Evolutionary conservation across 2,113 vertebrate genomes (phyloP), one percentile per base, ranked within the genome.

Genomic region (Erythrocercus mccallii): DNA sequence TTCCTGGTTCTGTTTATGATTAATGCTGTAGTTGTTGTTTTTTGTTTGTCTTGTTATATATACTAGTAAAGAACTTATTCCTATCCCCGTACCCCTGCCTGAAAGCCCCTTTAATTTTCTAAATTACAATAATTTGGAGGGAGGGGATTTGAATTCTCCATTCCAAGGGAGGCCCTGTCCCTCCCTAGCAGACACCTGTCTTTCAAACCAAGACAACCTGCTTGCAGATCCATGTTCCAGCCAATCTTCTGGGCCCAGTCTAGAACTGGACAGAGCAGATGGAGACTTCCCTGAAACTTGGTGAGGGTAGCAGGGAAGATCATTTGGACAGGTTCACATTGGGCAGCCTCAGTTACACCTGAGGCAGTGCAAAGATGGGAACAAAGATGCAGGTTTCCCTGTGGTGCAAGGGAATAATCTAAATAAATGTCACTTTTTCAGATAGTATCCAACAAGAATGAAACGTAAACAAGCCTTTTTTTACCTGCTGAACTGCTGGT

Each of bases 401-500:
- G 62, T 62, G 71, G 27, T 70, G 24, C 56, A 73, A 90, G 28
- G 66, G 24, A 83, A 68, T 25, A n/a, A 73, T 31, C 56, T 37
- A 24, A 90, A 48, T 13, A 86, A 28, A 15, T 2, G 9, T 28
- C n/a, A 25, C 18, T 21, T 50, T 78, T 47, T 37, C 38, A 88
- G 13, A 31, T 3, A 70, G 40, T 19, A 27, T 1, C 3, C 22
- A 65, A 30, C 51, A 61, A 68, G 16, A 58, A 88, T 14, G 45
- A 48, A 85, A 69, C 12, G 45, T 5, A 86, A 33, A 38, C n/a
- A 87, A 64, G 19, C 64, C 62, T 8, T 79, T 70, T 92, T 85
- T 93, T 95, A 99, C 99, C 99, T 99, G 98, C 99, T 99, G 91
- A 99, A 99, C 97, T 99, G 99, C 82, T 99, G 99, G 96, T 99